Conservation (phyloP, 2,888 invertebrate genomes). For the Opisthograptis luteolata region DNA sequence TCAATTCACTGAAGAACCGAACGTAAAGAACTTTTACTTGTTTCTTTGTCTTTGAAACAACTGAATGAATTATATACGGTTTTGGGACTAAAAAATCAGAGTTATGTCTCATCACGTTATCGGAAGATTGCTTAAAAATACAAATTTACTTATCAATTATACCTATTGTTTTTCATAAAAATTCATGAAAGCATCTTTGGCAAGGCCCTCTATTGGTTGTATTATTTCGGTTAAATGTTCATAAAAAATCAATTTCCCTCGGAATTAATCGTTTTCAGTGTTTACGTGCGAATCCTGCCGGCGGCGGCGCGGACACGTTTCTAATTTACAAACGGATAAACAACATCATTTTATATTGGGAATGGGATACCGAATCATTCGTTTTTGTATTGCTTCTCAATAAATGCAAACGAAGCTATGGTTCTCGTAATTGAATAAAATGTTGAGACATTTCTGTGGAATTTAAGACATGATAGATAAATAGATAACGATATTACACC, state of each 20-base stretch:
- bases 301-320: conserved; percentile 51
- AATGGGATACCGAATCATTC: conserved; percentile 19
- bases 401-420: conserved; percentile 22
- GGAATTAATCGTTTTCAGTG: conserved; percentile 40
- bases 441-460: not conserved
- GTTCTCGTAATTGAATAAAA: not conserved
- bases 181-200: no score
- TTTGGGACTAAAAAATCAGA: no score
- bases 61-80: no score
- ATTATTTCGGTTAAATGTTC: conserved; percentile 8
- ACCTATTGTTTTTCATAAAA: no score
- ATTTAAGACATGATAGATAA: not conserved
- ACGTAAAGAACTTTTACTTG: no score
- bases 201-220: not conserved
- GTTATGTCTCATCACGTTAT: no score
- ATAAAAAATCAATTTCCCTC: conserved; percentile 34
- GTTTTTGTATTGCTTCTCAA: conserved; percentile 19
- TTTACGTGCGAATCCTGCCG: conserved; percentile 43
- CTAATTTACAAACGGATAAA: conserved; percentile 52
- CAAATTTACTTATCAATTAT: no score
- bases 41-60: no score
- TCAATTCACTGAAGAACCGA: no score
- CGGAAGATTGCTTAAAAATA: no score
- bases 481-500: no score
- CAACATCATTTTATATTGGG: conserved; percentile 35